Base-by-base conservation (phyloP, 2,113 vertebrate species). In the Nycticorax nycticorax region DNA sequence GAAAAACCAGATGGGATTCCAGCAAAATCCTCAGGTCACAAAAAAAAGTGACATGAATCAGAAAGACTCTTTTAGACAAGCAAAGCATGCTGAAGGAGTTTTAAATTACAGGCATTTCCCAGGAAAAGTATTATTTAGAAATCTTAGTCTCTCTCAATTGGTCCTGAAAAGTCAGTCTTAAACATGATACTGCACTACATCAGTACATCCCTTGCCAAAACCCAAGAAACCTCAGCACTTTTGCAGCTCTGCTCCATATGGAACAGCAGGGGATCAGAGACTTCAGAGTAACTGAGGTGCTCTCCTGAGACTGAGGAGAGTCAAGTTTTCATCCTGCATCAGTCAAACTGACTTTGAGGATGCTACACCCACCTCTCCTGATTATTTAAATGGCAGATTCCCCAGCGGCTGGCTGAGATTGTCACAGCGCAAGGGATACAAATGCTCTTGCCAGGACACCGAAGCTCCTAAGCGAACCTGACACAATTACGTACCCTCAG, bases 11-110 rank as follows among this genome's bases (percentile, higher is more conserved):
- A 82, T 33, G 19, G 12, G 53, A 68, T 80, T 96, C 45, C 67
- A 94, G 56, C 18, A 94, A 95, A 88, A 88, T 77, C 50, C n/a
- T 86, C 52, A 78, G 68, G 60, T 88, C 30, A 26, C n/a, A 90
- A 74, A 86, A 80, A 73, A 92, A 88, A 71, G 20, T 63, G 43
- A 57, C 35, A 74, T 22, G 47, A 89, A 77, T 83, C 32, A 63
- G 37, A 89, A 83, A 93, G 56, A 47, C 6, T 55, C 15, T 85
- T 77, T 93, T 32, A 64, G 43, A 22, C 5, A 15, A 91, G 33
- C 77, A 89, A 92, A 63, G 16, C 37, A 30, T 47, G 27, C 12
- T 2, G 7, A 79, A 83, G 33, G 69, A 75, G 53, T 89, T 87
- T 92, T 87, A 78, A 78, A 85, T 85, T 74, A 55, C 62, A 63